Evolutionary conservation across 2,797 vertebrate species (phyloP).

Genomic region (Streptopelia turtur): DNA sequence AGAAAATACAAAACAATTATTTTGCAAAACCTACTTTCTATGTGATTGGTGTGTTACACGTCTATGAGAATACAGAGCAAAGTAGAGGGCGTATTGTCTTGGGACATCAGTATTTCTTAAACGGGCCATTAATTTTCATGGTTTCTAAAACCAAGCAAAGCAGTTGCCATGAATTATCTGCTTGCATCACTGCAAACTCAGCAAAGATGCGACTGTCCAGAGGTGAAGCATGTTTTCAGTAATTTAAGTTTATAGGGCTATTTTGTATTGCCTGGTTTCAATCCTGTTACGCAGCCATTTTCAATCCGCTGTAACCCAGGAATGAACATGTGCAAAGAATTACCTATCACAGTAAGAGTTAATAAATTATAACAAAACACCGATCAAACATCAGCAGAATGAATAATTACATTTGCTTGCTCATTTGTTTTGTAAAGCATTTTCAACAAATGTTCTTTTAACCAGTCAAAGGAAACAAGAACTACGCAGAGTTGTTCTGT

Average conservation of each 20-base stretch:
- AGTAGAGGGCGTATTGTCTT: fast-evolving
- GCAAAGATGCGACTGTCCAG: conserved; percentile 36
- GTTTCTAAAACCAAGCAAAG: conserved; percentile 1
- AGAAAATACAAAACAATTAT: neutral
- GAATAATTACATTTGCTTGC: conserved; percentile 12
- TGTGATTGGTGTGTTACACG: neutral
- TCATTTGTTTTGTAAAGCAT: conserved; percentile 9
- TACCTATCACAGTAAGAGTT: conserved; percentile 19
- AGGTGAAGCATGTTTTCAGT: conserved; percentile 21
- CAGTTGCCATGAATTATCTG: neutral
- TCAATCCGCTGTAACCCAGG: neutral
- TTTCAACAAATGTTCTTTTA: neutral
- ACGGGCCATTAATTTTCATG: neutral
- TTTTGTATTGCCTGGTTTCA: conserved; percentile 1
- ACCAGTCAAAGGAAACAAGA: neutral
- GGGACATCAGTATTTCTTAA: neutral
- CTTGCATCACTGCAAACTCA: conserved; percentile 32
- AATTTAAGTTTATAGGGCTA: conserved; percentile 39
- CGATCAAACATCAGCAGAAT: conserved; percentile 28
- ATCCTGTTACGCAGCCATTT: neutral
- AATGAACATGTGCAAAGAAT: conserved; percentile 58
- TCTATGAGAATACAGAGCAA: neutral
- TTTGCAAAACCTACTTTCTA: neutral
- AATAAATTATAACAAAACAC: conserved; percentile 45
- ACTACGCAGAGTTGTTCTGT: neutral